These are phyloP conservation scores for Pseudomyrmex concolor DNA, from an alignment of 1,140 invertebrate species.

Conservation along the genomic window DNA sequence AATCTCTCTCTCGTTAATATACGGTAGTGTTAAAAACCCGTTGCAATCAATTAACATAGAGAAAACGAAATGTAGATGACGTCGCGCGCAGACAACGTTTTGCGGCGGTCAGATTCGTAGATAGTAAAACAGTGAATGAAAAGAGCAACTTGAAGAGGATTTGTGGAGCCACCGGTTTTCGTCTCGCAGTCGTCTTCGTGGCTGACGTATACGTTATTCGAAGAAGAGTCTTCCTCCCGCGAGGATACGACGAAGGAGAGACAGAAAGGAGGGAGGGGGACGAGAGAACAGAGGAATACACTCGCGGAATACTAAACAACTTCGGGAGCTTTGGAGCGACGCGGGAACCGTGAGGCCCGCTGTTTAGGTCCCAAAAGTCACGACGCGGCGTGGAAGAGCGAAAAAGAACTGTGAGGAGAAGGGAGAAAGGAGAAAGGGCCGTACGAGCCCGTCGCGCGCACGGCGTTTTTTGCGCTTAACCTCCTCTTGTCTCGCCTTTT, in stretches of 20 bases:
- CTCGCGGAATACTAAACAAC: constrained; percentile 82
- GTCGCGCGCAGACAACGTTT: constrained; percentile 16
- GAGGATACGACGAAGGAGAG: neutral
- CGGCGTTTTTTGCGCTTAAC: constrained; percentile 79
- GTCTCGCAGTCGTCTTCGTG: constrained; percentile 69
- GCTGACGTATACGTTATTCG: constrained; percentile 73
- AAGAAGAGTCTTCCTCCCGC: constrained; percentile 62
- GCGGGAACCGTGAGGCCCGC: constrained; percentile 30
- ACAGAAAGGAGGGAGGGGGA: neutral
- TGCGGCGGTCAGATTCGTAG: constrained; percentile 19
- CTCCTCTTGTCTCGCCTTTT: constrained; percentile 80
- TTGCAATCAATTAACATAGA: neutral
- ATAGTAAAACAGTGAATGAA: constrained; percentile 69
- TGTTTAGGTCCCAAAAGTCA: constrained; percentile 48
- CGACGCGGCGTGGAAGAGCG: neutral
- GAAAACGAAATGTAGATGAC: neutral
- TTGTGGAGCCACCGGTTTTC: constrained; percentile 65
- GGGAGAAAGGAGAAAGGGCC: constrained; percentile 34
- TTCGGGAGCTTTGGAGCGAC: constrained; percentile 59
- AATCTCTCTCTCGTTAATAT: neutral
- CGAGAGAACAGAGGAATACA: constrained; percentile 66
- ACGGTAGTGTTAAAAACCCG: neutral
- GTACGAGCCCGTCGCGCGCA: constrained; percentile 68
- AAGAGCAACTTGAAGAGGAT: constrained; percentile 46
- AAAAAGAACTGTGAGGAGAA: constrained; percentile 3